Evolutionary conservation across 2,888 invertebrate species (phyloP).

Genomic region (Graphium colonna): DNA sequence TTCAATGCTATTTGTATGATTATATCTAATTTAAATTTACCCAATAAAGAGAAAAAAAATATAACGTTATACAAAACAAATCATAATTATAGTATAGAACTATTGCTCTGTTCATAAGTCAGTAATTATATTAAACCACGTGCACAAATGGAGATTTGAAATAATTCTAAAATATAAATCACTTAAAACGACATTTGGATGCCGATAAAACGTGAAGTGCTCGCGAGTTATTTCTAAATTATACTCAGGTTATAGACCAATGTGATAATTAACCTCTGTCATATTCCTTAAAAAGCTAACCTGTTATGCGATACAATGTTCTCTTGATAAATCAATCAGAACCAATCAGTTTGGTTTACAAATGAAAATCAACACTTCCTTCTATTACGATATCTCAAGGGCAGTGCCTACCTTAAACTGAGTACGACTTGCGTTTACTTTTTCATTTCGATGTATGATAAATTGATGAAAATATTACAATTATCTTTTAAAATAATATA

Average conservation of each 20-base stretch:
- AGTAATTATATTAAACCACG: no score
- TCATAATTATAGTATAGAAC: no score
- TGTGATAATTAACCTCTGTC: background rate
- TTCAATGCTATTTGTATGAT: no score
- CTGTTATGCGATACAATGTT: constrained; percentile 1
- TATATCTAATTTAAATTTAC: no score
- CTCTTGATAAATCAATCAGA: constrained; percentile 1
- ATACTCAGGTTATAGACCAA: background rate
- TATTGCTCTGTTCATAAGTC: no score
- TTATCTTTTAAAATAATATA: no score
- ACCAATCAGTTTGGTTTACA: constrained; percentile 5
- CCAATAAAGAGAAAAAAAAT: no score
- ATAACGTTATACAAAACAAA: no score
- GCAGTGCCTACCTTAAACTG: background rate
- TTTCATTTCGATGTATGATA: no score
- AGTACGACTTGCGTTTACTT: no score
- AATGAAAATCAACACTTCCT: constrained; percentile 1
- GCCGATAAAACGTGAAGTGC: background rate
- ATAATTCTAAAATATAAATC: background rate
- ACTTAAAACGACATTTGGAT: background rate
- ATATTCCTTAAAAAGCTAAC: constrained; percentile 1
- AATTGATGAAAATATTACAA: no score
- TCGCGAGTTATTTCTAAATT: background rate
- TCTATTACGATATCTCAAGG: background rate
- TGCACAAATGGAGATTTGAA: background rate